Percentiles rank a stretch among this genome's conserved stretches.
These are phyloP conservation scores for Netelia fuscicornis DNA, from an alignment of 2,888 invertebrate genomes.

Conservation along the genomic window DNA sequence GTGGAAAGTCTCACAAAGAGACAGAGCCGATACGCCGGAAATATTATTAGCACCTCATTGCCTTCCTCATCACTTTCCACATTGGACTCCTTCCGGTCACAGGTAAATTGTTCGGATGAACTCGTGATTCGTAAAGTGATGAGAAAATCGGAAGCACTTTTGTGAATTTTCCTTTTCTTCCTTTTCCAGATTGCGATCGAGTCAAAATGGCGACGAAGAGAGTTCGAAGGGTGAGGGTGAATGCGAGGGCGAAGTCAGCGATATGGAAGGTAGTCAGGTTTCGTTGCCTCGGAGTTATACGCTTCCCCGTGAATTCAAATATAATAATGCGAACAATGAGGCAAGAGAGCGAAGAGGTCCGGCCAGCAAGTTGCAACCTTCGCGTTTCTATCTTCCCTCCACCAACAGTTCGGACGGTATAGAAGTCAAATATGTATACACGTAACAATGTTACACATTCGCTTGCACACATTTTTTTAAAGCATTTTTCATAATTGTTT, in stretches of 20 bases:
- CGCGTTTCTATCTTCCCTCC: conserved; percentile 89
- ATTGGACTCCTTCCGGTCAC: conserved; percentile 80
- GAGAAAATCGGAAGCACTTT: not conserved
- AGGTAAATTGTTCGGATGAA: conserved; percentile 73
- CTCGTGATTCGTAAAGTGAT: conserved; percentile 7
- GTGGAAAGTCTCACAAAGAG: conserved; percentile 83
- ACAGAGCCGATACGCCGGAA: conserved; percentile 91
- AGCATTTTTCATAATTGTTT: conserved; percentile 56
- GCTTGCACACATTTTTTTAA: not conserved
- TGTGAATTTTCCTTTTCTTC: not conserved
- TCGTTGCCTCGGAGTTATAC: conserved; percentile 94
- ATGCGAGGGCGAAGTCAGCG: conserved; percentile 81
- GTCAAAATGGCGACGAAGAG: conserved; percentile 73
- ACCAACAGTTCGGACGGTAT: conserved; percentile 94
- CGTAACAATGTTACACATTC: not conserved
- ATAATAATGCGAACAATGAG: conserved; percentile 83
- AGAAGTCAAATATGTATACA: not conserved
- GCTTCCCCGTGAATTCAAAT: conserved; percentile 93
- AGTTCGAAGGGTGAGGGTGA: conserved; percentile 77
- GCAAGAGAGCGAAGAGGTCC: conserved; percentile 86
- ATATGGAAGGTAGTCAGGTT: conserved; percentile 87
- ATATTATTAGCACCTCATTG: conserved; percentile 91
- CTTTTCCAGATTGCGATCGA: conserved; percentile 68
- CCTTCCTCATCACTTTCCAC: conserved; percentile 80
- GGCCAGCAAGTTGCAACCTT: conserved; percentile 85